Evolutionary conservation across 1,140 invertebrate species (phyloP), one percentile per base, ranked within the genome.

Genomic region (Meloidogyne exigua): DNA sequence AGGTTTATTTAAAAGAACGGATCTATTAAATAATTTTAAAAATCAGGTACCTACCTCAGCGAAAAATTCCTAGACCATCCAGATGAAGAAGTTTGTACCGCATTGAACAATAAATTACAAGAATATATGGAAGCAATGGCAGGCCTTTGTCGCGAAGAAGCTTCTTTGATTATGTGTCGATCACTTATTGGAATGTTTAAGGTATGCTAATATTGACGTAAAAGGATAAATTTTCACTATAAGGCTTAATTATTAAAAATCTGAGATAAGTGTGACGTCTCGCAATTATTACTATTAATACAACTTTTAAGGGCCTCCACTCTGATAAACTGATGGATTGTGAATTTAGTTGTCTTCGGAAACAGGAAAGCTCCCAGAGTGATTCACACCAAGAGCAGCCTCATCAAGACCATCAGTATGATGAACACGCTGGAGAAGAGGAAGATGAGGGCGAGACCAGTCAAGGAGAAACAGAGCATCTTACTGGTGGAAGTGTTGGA

Each of bases 1-100:
- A 64, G 82, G 83, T 81, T 18, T 13, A 10, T 57, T 49, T 26
- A 18, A n/a, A 72, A 12, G 18, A 21, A 72, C 18, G 11, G 13
- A 4, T n/a, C 0, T 25, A 28, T 57, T 32, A 9, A 10, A 1
- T 18, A 23, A 44, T 64, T 18, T 18, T 1, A 18, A 23, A 3
- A 42, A 72, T 25, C 80, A 81, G 83, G 85, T 13, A 87, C 85
- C 25, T 87, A 87, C 69, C 73, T 87, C 5, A 85, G 77, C 39
- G 85, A 87, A 74, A 87, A 87, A 42, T 87, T 87, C 69, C 67
- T 87, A 26, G 81, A 86, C 26, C 81, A 87, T 65, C 65, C 77
- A 1, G 83, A 87, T 62, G 83, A 87, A 39, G 80, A 87, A 68
- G 83, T 87, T 57, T 85, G 84, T 74, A 71, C 78, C 10, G 78